Evolutionary conservation across 1,140 invertebrate species (phyloP).

Genomic region (Pseudobourletiella spinata): DNA sequence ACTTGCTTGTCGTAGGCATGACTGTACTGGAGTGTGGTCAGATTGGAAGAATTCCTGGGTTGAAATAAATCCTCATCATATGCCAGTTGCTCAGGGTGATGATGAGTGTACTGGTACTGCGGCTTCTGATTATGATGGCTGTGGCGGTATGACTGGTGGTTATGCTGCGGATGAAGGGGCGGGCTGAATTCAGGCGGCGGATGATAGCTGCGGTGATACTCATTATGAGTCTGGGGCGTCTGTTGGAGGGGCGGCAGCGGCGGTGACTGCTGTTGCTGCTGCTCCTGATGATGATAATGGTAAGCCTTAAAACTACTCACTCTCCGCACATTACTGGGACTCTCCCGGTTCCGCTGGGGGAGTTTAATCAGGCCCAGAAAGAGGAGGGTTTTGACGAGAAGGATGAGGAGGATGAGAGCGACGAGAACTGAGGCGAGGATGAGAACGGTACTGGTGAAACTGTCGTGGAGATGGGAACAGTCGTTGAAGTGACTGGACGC

Average conservation of each 20-base stretch:
- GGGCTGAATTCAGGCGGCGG: no score
- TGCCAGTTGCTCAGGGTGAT: neutral
- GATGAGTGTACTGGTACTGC: neutral
- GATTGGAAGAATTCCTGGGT: neutral
- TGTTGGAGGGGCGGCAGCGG: neutral
- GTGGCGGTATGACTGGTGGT: neutral
- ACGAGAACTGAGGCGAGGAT: neutral
- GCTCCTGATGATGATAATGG: neutral
- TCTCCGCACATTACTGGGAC: neutral
- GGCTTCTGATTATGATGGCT: neutral
- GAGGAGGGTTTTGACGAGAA: neutral
- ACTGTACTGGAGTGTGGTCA: neutral
- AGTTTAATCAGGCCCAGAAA: neutral
- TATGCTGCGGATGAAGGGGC: no score
- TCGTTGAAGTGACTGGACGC: neutral
- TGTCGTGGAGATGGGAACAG: neutral
- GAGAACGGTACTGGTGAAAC: slow-evolving; percentile 1
- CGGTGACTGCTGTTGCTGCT: no score
- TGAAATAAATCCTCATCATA: neutral
- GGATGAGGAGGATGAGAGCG: neutral
- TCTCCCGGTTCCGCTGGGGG: no score
- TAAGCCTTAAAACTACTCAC: neutral
- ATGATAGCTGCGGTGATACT: no score
- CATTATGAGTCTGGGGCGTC: no score
- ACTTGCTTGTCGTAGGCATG: slow-evolving; percentile 3